Percentiles rank a stretch among this genome's conserved stretches.
Evolutionary conservation across 2,113 vertebrate species (phyloP).

Genomic region (Glaucidium brasilianum): DNA sequence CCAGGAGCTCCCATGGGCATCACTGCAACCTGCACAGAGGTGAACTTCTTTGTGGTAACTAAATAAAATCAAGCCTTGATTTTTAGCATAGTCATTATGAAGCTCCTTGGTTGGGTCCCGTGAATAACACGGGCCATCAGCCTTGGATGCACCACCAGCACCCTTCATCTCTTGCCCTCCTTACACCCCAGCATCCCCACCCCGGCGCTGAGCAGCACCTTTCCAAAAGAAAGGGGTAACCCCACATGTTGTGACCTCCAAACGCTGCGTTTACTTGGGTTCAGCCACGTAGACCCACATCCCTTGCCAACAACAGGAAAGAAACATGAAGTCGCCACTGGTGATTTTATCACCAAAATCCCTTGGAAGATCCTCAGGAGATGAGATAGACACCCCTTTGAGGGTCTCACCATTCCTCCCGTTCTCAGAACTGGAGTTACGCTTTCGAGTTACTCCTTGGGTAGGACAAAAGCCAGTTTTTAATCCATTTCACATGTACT

Average conservation of each 20-base stretch:
- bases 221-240: background rate
- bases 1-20: background rate
- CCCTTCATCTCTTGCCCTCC: background rate
- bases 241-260: background rate
- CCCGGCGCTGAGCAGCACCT: background rate
- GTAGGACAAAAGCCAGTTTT: background rate
- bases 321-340: background rate
- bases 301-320: background rate
- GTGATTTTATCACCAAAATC: background rate
- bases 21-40: no score
- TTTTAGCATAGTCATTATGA: background rate
- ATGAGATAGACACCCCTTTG: background rate
- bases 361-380: background rate
- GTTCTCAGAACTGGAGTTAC: background rate
- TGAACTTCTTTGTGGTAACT: background rate
- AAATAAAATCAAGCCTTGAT: background rate
- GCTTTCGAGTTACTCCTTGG: background rate
- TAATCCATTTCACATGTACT: background rate
- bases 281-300: background rate
- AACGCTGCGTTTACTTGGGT: background rate
- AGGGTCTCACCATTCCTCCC: background rate
- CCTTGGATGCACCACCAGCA: fast-evolving
- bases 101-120: background rate
- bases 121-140: background rate
- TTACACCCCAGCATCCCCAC: background rate